Evolutionary conservation across 2,888 invertebrate genomes (phyloP), one percentile per base, ranked within the genome.

Genomic region (Tetragonula carbonaria): DNA sequence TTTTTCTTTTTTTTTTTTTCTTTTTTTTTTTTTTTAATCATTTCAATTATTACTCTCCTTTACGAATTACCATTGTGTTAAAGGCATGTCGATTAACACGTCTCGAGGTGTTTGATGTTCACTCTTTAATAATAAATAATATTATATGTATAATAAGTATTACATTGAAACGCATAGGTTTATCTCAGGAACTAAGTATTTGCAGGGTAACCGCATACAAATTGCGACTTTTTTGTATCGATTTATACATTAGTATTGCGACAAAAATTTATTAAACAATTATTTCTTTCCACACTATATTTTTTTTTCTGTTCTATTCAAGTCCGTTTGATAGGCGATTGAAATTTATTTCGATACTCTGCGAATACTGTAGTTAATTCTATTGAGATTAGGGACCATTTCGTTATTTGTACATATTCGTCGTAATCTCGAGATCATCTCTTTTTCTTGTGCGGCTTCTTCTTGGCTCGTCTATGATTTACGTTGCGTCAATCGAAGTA

Each of bases 51-150:
- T 6, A 57, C 18, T 63, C 55, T 70, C 51, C 71, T 57, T 79
- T 62, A 80, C 59, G 16, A 74, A 76, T 78, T 63, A 74, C 38
- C 70, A 74, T 33, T 85, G 88, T 90, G 89, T 89, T 89, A 89
- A 90, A 89, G 89, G 78, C 89, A 89, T 89, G 90, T 89, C 90
- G 71, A 68, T 82, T 80, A 66, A 67, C 65, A 80, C 65, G 68
- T 78, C 74, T 68, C 80, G 81, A 86, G 82, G 79, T 88, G 82
- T 88, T 90, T 90, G 88, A 89, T 89, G 89, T 88, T 89, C 90
- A 88, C 87, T 86, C 80, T 82, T 86, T 80, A 62, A 50, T 86
- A 68, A 75, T 75, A 45, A 38, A 65, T 62, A 59, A 51, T 55
- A 55, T 21, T 65, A 28, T 50, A 72, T 59, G 59, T 28, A 55